Evolutionary conservation across 1,140 invertebrate species (phyloP), one percentile per base, ranked within the genome.

Genomic region (Pseudomyrmex dendroicus): DNA sequence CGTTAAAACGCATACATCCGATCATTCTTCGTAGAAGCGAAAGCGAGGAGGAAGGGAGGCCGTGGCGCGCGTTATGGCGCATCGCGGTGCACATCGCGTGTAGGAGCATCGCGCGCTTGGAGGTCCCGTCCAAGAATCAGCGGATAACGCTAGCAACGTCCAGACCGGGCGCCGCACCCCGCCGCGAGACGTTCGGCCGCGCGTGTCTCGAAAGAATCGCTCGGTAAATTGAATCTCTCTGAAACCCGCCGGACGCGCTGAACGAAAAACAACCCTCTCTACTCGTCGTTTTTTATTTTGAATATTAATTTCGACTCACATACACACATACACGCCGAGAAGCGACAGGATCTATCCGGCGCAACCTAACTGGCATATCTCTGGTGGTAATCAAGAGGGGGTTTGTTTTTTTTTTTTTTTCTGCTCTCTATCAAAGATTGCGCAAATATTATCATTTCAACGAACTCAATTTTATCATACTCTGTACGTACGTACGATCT

Each of bases 91-190:
- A 73, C 82, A 88, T 88, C 82, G 86, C 86, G 86, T 88, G 86
- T 83, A 76, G 68, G 76, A 87, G 83, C 74, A 70, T 80, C 56
- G 63, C 86, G 64, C 82, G 70, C 85, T 61, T 88, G 86, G 85
- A 87, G 86, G 86, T 88, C 86, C 84, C 84, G 86, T 87, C 86
- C 64, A 25, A 86, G 73, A 82, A 86, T 87, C 85, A 64, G 57
- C 68, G 85, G 82, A 87, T 86, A 84, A 54, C 85, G 57, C 73
- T 59, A 50, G 76, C 66, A 35, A 35, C 44, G 44, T 80, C 66
- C 64, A 72, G 76, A 80, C 76, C 25, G 76, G 76, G 64, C 76
- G 76, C 76, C 66, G 66, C 66, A 80, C 66, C 76, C 76, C 76
- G 76, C 76, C 76, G 76, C 66, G 76, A 80, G 76, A 80, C 66